Base-by-base conservation (phyloP, 2,888 invertebrate species). In the Vesta saturnalis region DNA sequence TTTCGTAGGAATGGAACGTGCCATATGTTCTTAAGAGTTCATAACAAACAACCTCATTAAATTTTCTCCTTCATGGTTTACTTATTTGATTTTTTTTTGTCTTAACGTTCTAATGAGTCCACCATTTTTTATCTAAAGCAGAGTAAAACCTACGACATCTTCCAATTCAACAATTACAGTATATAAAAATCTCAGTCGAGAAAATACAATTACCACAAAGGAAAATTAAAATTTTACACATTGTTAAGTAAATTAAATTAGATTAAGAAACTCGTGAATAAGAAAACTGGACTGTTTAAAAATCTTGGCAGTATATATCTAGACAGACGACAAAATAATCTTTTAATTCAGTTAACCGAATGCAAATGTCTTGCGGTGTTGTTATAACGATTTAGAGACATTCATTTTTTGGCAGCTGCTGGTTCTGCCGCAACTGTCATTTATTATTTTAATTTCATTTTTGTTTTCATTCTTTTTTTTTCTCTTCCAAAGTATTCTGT, bases 321-420 rank as follows among this genome's bases (percentile, higher is more conserved):
- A 49, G 74, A 73, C 76, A 71, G 73, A 72, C 64, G 74, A 73
- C 76, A 73, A 75, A 73, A 73, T 76, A 75, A 76, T 75, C 76
- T 74, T 72, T 75, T 76, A 76, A 76, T 76, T 76, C 76, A 72
- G 72, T 75, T 75, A 74, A 73, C 71, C 70, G 68, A 75, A 75
- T 74, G 74, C 75, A 75, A 74, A 74, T 74, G 72, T 74, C 75
- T 73, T 72, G 71, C 69, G 75, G 74, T 73, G 73, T 66, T 70
- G 67, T 72, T 71, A 65, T 62, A 66, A 71, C 72, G 72, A 74
- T 73, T 72, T 71, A 69, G 71, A 67, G 70, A 67, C 67, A 52
- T 68, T 68, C 65, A 71, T 68, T 67, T 70, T 71, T 71, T 71
- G 71, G 71, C 71, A 71, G 67, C 68, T 71, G 71, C 63, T 64